A percentile compares a stretch with the other conserved stretches of the same genome.
Conservation (phyloP, 2,113 vertebrate genomes). For the Dendropsophus ebraccatus region DNA sequence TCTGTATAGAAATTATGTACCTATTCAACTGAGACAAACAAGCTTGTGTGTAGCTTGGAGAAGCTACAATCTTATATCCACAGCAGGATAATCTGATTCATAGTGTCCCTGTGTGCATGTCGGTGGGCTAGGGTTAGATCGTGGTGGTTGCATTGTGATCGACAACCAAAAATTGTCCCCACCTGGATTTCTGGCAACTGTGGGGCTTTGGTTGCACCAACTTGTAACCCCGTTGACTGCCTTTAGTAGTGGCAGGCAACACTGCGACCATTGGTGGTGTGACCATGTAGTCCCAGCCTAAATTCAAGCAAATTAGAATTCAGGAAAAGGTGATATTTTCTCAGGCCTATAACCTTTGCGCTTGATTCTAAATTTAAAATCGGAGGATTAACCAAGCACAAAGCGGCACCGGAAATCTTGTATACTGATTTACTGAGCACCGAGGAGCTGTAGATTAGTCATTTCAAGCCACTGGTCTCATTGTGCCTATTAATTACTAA, state of each 20-base stretch:
- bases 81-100: too few species aligned
- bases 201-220: too few species aligned
- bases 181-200: too few species aligned
- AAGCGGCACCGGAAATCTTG: slow-evolving; percentile 1
- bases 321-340: background rate
- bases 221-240: too few species aligned
- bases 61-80: background rate
- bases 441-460: slow-evolving; percentile 9
- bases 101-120: too few species aligned
- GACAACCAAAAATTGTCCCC: too few species aligned
- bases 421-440: background rate
- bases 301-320: background rate
- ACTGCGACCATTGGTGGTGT: too few species aligned
- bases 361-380: background rate
- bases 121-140: too few species aligned
- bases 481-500: slow-evolving; percentile 21
- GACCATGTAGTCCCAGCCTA: too few species aligned
- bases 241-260: too few species aligned
- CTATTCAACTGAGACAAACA: background rate
- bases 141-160: too few species aligned
- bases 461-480: background rate
- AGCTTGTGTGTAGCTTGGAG: background rate
- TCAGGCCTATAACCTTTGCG: background rate
- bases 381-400: background rate
- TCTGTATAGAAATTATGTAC: too few species aligned